Percentiles rank a stretch among this genome's conserved stretches.
Conservation (phyloP, 2,797 vertebrate genomes). For the Acomys russatus region DNA sequence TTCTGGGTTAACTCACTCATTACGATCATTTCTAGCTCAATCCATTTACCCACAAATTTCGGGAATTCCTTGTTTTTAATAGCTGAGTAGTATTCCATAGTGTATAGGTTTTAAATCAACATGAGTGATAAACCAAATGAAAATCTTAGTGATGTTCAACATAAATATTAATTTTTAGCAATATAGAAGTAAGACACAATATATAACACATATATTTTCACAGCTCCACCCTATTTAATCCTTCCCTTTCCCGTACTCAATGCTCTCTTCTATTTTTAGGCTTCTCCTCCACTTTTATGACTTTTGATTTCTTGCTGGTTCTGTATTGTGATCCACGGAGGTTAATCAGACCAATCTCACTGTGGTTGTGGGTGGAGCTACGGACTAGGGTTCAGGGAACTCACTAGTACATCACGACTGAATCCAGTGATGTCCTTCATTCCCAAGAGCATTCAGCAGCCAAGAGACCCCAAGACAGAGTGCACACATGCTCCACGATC, state of each 20-base stretch:
- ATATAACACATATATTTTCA: background rate
- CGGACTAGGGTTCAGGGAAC: background rate
- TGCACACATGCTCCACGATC: accelerated
- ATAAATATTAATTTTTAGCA: background rate
- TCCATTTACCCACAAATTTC: too few species aligned
- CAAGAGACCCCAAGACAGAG: background rate
- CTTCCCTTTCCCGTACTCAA: background rate
- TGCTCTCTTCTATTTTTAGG: background rate
- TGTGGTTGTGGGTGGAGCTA: background rate
- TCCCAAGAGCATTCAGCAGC: background rate
- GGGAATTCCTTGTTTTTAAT: too few species aligned
- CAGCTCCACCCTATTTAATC: accelerated
- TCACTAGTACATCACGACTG: background rate
- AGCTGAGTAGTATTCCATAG: too few species aligned
- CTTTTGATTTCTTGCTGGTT: background rate
- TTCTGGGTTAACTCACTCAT: too few species aligned
- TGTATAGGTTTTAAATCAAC: background rate
- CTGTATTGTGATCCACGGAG: background rate
- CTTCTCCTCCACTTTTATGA: background rate
- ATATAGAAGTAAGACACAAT: background rate
- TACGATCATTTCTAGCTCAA: too few species aligned
- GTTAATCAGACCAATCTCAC: background rate
- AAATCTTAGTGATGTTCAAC: background rate
- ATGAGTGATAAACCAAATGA: background rate
- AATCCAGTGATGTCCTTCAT: background rate